Evolutionary conservation across 2,113 vertebrate species (phyloP).

Genomic region (Stegostoma tigrinum): DNA sequence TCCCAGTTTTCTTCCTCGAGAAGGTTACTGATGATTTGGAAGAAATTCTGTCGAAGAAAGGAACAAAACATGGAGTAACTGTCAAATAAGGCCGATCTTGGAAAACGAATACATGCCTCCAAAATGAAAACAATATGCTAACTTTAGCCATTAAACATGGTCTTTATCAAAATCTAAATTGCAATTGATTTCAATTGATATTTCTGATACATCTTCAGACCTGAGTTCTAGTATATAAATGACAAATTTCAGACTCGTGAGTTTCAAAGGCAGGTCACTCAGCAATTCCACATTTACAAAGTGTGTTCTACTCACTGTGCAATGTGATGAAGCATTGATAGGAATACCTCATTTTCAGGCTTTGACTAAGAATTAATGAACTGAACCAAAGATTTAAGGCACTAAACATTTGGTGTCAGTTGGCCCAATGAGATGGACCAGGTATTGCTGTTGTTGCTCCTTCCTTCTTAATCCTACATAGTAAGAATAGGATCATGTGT

Average conservation of each 20-base stretch:
- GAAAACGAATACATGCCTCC: not conserved
- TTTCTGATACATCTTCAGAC: not conserved
- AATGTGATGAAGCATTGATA: too few relatives aligned
- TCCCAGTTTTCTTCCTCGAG: slow-evolving; percentile 97
- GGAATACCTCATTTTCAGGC: not conserved
- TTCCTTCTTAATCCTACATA: not conserved
- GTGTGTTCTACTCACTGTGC: not conserved
- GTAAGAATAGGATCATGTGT: not conserved
- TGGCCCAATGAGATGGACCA: not conserved
- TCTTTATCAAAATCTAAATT: not conserved
- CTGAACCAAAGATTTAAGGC: not conserved
- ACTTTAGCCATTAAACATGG: not conserved
- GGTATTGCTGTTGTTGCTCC: not conserved
- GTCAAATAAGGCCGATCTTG: not conserved
- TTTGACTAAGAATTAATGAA: not conserved
- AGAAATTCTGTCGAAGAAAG: slow-evolving; percentile 82
- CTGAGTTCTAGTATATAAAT: not conserved
- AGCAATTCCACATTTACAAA: slow-evolving; percentile 6
- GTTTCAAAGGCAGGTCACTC: not conserved
- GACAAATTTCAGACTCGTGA: not conserved
- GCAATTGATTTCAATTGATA: not conserved
- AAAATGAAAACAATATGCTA: not conserved
- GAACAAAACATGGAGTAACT: not conserved
- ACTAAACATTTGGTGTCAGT: not conserved
- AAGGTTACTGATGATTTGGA: slow-evolving; percentile 98